Evolutionary conservation across 2,113 vertebrate genomes (phyloP).

Genomic region (Dipodomys merriami): DNA sequence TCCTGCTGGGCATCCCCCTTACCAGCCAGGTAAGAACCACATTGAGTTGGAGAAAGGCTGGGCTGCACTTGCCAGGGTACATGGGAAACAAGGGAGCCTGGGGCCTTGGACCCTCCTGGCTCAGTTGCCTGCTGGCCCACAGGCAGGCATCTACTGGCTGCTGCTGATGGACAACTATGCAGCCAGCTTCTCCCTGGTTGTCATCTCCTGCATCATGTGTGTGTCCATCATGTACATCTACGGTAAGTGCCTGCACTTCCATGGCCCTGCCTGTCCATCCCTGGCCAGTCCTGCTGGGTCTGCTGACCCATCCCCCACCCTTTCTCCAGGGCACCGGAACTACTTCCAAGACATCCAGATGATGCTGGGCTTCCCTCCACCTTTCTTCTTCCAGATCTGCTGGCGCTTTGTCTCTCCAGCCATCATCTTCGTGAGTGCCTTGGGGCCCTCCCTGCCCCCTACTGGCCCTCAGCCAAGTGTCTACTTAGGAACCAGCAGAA

Average conservation of each 20-base stretch:
- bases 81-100: accelerated
- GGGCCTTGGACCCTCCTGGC: neutral
- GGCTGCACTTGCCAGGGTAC: neutral
- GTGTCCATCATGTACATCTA: slow-evolving; percentile 98
- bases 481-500: neutral
- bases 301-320: slow-evolving; percentile 19
- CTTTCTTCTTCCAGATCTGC: slow-evolving; percentile 98
- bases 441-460: neutral
- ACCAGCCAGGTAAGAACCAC: slow-evolving; percentile 91
- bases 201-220: slow-evolving; percentile 99
- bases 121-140: slow-evolving; percentile 1
- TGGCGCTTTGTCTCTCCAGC: slow-evolving; percentile 97
- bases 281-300: neutral
- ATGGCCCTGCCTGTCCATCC: neutral
- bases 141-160: slow-evolving; percentile 99
- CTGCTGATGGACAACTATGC: slow-evolving; percentile 99
- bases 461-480: neutral
- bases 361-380: slow-evolving; percentile 99
- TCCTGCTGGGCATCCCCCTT: slow-evolving; percentile 95
- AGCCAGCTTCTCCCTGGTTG: slow-evolving; percentile 97
- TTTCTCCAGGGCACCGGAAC: slow-evolving; percentile 91
- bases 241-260: slow-evolving; percentile 85
- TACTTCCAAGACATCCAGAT: slow-evolving; percentile 99
- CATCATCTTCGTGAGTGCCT: slow-evolving; percentile 95
- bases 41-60: no score